Evolutionary conservation across 2,113 vertebrate species (phyloP).

Genomic region (Salvator merianae): DNA sequence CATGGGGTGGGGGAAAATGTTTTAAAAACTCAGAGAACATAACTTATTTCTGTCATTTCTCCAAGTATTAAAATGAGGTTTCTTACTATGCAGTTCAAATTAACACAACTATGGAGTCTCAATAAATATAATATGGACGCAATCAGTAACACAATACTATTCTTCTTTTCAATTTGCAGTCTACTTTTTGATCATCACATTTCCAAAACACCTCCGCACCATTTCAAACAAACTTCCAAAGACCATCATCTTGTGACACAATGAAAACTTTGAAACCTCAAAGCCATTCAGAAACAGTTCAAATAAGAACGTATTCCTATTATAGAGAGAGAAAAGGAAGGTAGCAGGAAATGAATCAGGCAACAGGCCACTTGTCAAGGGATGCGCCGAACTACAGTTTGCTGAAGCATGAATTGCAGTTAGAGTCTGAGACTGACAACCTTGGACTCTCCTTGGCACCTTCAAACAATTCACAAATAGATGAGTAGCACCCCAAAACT

Average conservation of each 20-base stretch:
- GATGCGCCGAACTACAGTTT: no score
- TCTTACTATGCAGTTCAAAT: not conserved
- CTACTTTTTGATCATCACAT: not conserved
- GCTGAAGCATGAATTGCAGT: no score
- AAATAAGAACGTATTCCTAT: not conserved
- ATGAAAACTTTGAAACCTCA: not conserved
- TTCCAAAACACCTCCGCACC: not conserved
- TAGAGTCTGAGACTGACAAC: no score
- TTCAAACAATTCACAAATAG: no score
- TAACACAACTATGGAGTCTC: not conserved
- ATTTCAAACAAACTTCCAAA: not conserved
- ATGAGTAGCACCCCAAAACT: no score
- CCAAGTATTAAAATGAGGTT: not conserved
- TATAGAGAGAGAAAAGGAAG: not conserved
- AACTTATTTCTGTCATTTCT: not conserved
- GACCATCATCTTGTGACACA: not conserved
- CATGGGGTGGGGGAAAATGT: not conserved
- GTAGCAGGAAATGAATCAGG: no score
- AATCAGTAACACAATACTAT: not conserved
- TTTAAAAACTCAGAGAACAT: not conserved
- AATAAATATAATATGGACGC: not conserved
- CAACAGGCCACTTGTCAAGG: no score
- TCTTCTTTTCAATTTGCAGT: not conserved
- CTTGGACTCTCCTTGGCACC: no score
- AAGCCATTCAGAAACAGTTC: not conserved